Evolutionary conservation across 2,797 vertebrate genomes (phyloP).

Genomic region (Leptatherina wallacei): DNA sequence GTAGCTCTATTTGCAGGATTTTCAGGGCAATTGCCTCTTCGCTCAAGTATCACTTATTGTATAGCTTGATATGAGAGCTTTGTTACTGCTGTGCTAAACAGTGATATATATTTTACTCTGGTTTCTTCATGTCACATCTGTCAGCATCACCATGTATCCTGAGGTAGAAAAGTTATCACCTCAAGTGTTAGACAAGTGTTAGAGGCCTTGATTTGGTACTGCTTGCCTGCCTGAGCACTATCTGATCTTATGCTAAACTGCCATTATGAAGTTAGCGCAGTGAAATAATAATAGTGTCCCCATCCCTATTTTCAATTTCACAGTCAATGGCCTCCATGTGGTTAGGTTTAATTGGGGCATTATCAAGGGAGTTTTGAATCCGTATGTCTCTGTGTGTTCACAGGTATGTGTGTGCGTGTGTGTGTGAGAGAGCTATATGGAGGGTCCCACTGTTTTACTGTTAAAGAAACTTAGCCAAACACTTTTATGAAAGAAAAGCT

Average conservation of each 20-base stretch:
- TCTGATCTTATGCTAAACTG: constrained; percentile 50
- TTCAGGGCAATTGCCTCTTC: constrained; percentile 50
- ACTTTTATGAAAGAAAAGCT: constrained; percentile 47
- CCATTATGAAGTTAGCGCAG: constrained; percentile 45
- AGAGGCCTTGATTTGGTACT: constrained; percentile 26
- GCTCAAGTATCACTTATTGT: constrained; percentile 49
- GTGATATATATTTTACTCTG: constrained; percentile 1
- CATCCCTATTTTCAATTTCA: constrained; percentile 79
- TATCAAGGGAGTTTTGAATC: constrained; percentile 68
- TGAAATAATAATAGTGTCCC: constrained; percentile 64
- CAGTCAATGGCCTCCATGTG: constrained; percentile 78
- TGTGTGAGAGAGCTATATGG: constrained; percentile 1
- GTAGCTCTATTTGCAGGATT: constrained; percentile 44
- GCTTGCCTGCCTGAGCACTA: constrained; percentile 22
- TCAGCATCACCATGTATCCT: background rate
- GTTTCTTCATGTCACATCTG: constrained; percentile 17
- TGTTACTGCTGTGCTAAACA: constrained; percentile 18
- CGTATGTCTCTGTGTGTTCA: constrained; percentile 37
- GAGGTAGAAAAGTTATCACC: constrained; percentile 5
- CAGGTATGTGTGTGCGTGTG: constrained; percentile 21
- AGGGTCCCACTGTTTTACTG: constrained; percentile 71
- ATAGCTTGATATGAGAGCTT: constrained; percentile 31
- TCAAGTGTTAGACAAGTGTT: constrained; percentile 14
- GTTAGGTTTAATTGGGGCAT: constrained; percentile 71
- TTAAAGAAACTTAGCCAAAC: constrained; percentile 48